Percentiles rank a stretch among this genome's conserved stretches.
These are phyloP conservation scores for Ciconia maguari DNA, from an alignment of 2,113 vertebrate species.

Conservation along the genomic window DNA sequence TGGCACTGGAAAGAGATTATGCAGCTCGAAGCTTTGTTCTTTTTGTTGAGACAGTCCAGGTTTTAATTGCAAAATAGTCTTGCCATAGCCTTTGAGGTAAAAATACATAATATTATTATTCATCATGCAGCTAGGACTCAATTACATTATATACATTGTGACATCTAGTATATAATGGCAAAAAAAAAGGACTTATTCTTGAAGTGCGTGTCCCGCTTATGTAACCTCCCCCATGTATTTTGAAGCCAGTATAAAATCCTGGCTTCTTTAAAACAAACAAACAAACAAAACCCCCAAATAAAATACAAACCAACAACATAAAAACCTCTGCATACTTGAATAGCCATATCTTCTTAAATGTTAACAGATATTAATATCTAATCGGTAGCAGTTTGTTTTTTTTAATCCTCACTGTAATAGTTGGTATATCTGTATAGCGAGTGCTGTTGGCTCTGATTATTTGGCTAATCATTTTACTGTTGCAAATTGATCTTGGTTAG, in stretches of 20 bases:
- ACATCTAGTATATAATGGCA: not conserved
- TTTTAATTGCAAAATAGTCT: not conserved
- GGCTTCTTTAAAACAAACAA: not conserved
- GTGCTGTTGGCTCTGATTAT: not conserved
- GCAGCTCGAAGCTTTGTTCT: not conserved
- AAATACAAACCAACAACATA: not conserved
- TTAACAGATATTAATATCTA: not conserved
- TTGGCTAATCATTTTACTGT: not conserved
- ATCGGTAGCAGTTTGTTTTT: not conserved
- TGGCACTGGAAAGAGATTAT: not conserved
- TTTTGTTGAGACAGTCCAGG: not conserved
- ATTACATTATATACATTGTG: rapidly evolving
- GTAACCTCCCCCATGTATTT: not conserved
- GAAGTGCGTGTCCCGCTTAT: not conserved
- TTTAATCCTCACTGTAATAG: not conserved
- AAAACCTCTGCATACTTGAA: not conserved
- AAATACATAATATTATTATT: not conserved
- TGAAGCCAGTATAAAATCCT: not conserved
- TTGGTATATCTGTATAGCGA: not conserved
- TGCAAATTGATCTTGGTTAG: not conserved
- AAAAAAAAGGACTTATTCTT: not conserved
- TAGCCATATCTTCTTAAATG: not conserved
- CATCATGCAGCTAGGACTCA: not conserved
- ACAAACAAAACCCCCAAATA: not conserved
- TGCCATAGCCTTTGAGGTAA: not conserved